Conservation (phyloP, 2,113 vertebrate species). For the Plectropomus leopardus region DNA sequence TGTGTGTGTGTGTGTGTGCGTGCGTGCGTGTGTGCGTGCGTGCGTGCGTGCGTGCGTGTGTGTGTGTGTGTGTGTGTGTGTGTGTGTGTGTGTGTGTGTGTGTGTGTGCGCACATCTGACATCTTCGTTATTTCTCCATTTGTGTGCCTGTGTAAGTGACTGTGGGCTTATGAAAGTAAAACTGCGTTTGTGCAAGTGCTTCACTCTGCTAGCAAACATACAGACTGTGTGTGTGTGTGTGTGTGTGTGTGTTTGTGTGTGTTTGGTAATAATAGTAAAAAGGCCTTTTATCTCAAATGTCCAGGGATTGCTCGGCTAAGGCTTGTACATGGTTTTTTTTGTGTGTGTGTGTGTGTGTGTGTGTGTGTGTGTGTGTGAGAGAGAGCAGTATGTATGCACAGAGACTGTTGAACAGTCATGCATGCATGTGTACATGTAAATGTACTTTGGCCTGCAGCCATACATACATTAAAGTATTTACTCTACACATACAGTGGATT, state of each 20-base stretch:
- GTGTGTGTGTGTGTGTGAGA: constrained; percentile 2
- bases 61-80: neutral
- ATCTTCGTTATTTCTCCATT: constrained; percentile 16
- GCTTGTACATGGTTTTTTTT: neutral
- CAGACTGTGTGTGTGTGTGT: constrained; percentile 2
- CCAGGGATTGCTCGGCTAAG: constrained; percentile 20
- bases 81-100: neutral
- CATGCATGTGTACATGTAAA: constrained; percentile 51
- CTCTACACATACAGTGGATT: constrained; percentile 17
- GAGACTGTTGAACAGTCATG: constrained; percentile 28
- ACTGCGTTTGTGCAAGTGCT: neutral
- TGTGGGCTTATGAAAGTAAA: neutral
- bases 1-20: constrained; percentile 18
- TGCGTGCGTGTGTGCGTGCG: neutral
- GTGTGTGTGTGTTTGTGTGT: constrained; percentile 20
- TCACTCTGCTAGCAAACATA: neutral
- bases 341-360: constrained; percentile 2
- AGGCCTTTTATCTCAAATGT: constrained; percentile 49
- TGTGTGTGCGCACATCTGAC: neutral
- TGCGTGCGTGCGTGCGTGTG: no score
- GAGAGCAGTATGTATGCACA: neutral
- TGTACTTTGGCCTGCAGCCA: constrained; percentile 56
- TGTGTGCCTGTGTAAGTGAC: neutral
- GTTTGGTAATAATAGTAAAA: constrained; percentile 31
- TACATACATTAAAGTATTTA: constrained; percentile 44